Base-by-base conservation (phyloP, 2,888 invertebrate species). In the Heliconius erato region DNA sequence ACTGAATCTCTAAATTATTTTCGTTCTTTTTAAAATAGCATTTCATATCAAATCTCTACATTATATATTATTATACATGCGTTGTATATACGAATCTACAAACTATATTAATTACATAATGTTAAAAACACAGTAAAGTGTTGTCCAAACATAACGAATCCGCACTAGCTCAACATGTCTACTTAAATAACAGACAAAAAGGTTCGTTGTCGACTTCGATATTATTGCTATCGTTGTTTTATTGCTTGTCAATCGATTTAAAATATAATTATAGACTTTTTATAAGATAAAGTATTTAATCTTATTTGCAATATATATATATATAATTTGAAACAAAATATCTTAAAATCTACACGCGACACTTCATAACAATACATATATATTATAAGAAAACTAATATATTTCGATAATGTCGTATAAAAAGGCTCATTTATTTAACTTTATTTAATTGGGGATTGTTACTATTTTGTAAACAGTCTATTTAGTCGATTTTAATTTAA, bases 151-250 rank as follows among this genome's bases (percentile, higher is more conserved):
- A 67, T 80, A 82, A 81, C 59, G 32, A 63, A 49, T 68, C 40
- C 67, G 28, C 74, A n/a, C 74, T 74, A 74, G 68, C 80, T 72
- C 74, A 81, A 81, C 63, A 83, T 16, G 68, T 79, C 76, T 16
- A 49, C 67, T 69, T 65, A 80, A 76, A 69, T 32, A 76, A 90
- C 88, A 90, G 89, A 91, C 91, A 90, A 89, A 88, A 92, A 89
- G 87, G 87, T 93, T 94, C 94, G 94, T 93, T 94, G 94, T 94
- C 84, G 88, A 86, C 86, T 85, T 93, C 92, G 90, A 91, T 92
- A 87, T 89, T 89, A 90, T 91, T 90, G 90, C 90, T 91, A 88
- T 91, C 92, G 90, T 92, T 93, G 90, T 88, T 87, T 88, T 89
- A 88, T 89, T 91, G 89, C 88, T 88, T 88, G 86, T 88, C 85